phyloP scores from a whole-genome alignment of 2,113 vertebrate species.

The Serranochromis macrocephalus region DNA sequence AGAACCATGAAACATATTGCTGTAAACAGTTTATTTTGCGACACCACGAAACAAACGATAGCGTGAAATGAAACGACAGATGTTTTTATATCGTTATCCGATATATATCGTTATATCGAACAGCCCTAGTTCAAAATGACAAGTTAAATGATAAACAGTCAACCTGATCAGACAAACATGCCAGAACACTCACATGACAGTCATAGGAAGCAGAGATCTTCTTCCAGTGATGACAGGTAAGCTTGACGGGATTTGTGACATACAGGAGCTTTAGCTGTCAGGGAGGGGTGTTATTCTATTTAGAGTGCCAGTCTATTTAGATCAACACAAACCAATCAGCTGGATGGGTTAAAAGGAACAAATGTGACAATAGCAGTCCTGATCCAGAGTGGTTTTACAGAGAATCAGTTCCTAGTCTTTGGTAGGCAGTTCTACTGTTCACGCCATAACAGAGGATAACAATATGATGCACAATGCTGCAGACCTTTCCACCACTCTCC shows the following conservation, averaged over 20 bases:
- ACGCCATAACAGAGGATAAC: constrained; percentile 10
- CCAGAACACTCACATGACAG: constrained; percentile 59
- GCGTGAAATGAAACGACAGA: rapidly evolving
- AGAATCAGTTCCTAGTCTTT: constrained; percentile 41
- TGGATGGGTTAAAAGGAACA: neutral
- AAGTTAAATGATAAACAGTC: neutral
- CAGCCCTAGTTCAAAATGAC: neutral
- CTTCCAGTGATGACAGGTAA: neutral
- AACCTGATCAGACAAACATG: neutral
- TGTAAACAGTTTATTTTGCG: rapidly evolving
- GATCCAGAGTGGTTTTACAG: constrained; percentile 34
- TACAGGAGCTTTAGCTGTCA: neutral
- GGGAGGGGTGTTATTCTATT: neutral
- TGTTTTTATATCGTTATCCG: rapidly evolving
- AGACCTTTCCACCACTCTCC: constrained; percentile 71
- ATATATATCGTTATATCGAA: rapidly evolving
- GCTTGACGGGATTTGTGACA: neutral
- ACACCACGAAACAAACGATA: neutral
- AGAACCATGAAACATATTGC: rapidly evolving
- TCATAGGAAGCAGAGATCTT: constrained; percentile 43
- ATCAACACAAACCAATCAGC: constrained; percentile 3
- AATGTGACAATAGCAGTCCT: constrained; percentile 15
- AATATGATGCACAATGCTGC: constrained; percentile 40
- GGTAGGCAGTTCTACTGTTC: constrained; percentile 42
- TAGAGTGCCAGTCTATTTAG: neutral